Conservation (phyloP, 2,113 vertebrate genomes). For the Parus major region DNA sequence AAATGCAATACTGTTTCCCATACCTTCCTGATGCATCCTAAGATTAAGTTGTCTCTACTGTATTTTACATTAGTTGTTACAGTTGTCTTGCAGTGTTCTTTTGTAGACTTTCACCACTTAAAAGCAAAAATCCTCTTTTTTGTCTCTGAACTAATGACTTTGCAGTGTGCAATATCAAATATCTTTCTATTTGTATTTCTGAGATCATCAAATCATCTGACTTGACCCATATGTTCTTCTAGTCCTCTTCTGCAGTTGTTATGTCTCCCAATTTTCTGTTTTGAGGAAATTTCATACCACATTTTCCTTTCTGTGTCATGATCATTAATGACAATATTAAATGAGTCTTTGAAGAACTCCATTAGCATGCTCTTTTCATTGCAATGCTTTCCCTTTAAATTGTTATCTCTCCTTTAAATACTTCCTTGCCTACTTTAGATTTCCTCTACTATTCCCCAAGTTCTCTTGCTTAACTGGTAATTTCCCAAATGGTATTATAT, state of each 20-base stretch:
- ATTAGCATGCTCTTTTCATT: constrained; percentile 19
- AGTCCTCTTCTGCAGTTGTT: not conserved
- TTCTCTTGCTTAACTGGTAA: constrained; percentile 32
- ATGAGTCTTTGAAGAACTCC: constrained; percentile 18
- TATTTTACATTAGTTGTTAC: not conserved
- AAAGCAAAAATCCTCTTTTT: not conserved
- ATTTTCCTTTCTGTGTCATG: not conserved
- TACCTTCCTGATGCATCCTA: not conserved
- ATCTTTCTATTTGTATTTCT: not conserved
- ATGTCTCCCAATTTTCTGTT: not conserved
- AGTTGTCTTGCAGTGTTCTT: not conserved
- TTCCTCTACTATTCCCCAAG: not conserved
- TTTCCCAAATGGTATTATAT: constrained; percentile 51
- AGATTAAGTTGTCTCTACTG: not conserved
- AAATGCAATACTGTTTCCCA: not conserved
- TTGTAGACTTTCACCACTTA: not conserved
- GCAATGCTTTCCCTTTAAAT: constrained; percentile 18
- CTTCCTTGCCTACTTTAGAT: constrained; percentile 33
- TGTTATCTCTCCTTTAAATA: constrained; percentile 3
- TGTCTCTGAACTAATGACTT: not conserved
- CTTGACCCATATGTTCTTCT: not conserved
- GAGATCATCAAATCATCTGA: not conserved
- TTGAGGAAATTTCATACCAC: constrained; percentile 18
- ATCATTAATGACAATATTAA: constrained; percentile 38
- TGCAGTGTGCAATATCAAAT: not conserved